These are phyloP conservation scores for Cirrhinus mrigala DNA, from an alignment of 2,797 vertebrate genomes.

Conservation along the genomic window DNA sequence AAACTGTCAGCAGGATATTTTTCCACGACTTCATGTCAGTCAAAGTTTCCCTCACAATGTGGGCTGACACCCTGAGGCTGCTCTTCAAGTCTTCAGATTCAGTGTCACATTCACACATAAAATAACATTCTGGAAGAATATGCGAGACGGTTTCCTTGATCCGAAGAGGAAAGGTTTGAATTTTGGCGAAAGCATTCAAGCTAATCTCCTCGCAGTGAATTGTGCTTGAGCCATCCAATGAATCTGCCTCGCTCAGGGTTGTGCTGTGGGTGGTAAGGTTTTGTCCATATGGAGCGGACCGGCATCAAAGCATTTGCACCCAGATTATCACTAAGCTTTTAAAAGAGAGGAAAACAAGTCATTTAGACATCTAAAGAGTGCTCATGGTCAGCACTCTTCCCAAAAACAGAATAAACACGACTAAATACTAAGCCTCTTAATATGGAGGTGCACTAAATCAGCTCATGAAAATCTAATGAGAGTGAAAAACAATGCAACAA, in stretches of 20 bases:
- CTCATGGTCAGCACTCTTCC: conserved; percentile 8
- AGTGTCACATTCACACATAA: conserved; percentile 16
- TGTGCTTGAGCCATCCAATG: conserved; percentile 15
- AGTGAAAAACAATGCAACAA: background rate
- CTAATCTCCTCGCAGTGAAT: conserved; percentile 25
- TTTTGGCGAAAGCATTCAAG: background rate
- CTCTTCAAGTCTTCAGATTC: conserved; percentile 17
- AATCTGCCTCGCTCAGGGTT: conserved; percentile 29
- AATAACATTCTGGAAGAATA: conserved; percentile 16
- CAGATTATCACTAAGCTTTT: conserved; percentile 40
- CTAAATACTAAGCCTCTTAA: conserved; percentile 14
- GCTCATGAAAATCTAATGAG: conserved; percentile 6
- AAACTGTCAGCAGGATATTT: conserved; percentile 6
- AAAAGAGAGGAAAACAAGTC: conserved; percentile 32
- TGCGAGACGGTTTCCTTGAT: background rate
- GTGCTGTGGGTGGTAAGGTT: conserved; percentile 35
- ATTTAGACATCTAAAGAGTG: conserved; percentile 17
- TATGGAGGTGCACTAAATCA: background rate
- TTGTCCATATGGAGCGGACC: conserved; percentile 28
- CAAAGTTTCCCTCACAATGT: conserved; percentile 4
- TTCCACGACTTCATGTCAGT: background rate
- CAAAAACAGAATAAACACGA: background rate
- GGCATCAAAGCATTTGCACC: conserved; percentile 37
- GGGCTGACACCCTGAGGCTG: conserved; percentile 17
- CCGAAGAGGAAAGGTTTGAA: conserved; percentile 26